A percentile compares a stretch with the other conserved stretches of the same genome.
phyloP scores from a whole-genome alignment of 2,797 vertebrate species.

The Eulemur coronatus region DNA sequence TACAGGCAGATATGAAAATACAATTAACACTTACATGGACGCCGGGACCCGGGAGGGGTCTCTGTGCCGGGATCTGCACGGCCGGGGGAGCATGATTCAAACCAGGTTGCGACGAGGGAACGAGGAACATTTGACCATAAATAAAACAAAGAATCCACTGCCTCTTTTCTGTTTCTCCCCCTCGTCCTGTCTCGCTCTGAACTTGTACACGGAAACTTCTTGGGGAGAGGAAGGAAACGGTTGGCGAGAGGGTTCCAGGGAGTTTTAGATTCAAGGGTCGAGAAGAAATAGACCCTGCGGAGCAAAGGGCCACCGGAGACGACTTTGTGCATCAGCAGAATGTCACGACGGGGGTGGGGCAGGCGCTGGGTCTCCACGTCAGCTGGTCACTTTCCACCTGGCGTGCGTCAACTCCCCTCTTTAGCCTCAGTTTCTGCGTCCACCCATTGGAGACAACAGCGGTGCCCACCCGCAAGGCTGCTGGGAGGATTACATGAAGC shows the following conservation, averaged over 20 bases:
- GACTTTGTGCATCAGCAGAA: not conserved
- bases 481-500: not conserved
- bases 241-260: not conserved
- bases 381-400: fast-evolving
- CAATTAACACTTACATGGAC: conserved; percentile 81
- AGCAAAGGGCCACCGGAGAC: not conserved
- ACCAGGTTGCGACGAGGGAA: not conserved
- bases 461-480: fast-evolving
- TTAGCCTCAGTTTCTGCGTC: not conserved
- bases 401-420: not conserved
- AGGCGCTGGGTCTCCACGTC: fast-evolving
- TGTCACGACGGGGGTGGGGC: fast-evolving
- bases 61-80: not conserved
- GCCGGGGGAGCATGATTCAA: not conserved
- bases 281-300: not conserved
- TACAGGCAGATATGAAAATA: conserved; percentile 81
- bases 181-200: not conserved
- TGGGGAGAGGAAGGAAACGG: not conserved
- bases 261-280: not conserved
- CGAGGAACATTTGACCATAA: not conserved
- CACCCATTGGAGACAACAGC: not conserved
- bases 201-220: not conserved
- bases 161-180: not conserved
- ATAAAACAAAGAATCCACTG: not conserved
- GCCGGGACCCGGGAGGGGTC: conserved; percentile 64